These are phyloP conservation scores for Tribolium castaneum DNA, from an alignment of 1,140 invertebrate genomes.

Conservation along the genomic window DNA sequence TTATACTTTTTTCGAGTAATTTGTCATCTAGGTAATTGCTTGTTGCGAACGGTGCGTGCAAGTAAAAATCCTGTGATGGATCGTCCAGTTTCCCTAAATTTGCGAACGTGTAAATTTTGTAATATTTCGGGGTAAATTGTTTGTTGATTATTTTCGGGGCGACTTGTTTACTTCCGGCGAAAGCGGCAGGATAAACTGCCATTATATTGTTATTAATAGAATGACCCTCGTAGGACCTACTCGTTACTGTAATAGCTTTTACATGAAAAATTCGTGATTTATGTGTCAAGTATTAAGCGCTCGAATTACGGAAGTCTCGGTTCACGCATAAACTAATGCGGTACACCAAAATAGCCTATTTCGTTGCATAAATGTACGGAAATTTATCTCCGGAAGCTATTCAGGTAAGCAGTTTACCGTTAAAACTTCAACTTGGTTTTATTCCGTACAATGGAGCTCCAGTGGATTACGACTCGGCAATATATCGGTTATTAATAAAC, in stretches of 20 bases:
- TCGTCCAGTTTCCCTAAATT: not conserved
- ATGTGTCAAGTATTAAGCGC: slow-evolving; percentile 49
- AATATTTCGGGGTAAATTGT: slow-evolving; percentile 5
- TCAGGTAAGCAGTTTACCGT: slow-evolving; percentile 22
- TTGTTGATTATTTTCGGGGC: slow-evolving; percentile 34
- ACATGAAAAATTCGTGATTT: slow-evolving; percentile 51
- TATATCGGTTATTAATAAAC: slow-evolving; percentile 10
- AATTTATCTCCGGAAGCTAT: slow-evolving; percentile 34
- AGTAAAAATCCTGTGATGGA: not conserved
- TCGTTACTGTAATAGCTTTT: slow-evolving; percentile 46
- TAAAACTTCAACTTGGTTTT: slow-evolving; percentile 20
- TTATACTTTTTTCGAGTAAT: slow-evolving; percentile 1
- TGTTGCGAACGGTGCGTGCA: not conserved
- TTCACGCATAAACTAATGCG: slow-evolving; percentile 45
- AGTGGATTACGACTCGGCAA: not conserved
- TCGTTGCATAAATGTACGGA: slow-evolving; percentile 30
- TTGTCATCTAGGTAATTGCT: slow-evolving; percentile 8
- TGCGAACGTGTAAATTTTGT: not conserved
- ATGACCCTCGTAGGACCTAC: slow-evolving; percentile 50
- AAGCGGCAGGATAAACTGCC: slow-evolving; percentile 37
- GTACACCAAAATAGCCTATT: slow-evolving; percentile 32
- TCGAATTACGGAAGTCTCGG: slow-evolving; percentile 41
- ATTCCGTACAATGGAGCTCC: not conserved
- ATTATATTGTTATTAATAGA: slow-evolving; percentile 54
- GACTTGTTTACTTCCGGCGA: slow-evolving; percentile 35